Evolutionary conservation across 2,113 vertebrate genomes (phyloP).

Genomic region (Fregata magnificens): DNA sequence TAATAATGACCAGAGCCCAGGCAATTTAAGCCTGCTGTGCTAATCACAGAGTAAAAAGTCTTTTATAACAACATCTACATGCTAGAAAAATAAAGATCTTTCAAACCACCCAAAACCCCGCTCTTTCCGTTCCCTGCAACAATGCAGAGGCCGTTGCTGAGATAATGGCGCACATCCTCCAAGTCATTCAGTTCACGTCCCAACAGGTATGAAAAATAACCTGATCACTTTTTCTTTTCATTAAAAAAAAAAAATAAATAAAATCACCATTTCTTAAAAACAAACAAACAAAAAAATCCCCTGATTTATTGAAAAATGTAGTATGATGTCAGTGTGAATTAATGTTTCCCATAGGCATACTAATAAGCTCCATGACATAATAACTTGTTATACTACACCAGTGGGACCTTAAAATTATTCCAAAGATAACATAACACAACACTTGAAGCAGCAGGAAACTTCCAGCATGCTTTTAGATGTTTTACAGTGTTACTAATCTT

Average conservation of each 20-base stretch:
- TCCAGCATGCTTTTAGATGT: conserved; percentile 86
- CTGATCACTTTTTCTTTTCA: conserved; percentile 34
- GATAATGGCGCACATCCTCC: not conserved
- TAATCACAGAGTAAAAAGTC: conserved; percentile 67
- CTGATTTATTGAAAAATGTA: conserved; percentile 71
- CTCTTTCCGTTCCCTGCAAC: conserved; percentile 38
- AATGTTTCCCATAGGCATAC: conserved; percentile 78
- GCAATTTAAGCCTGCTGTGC: conserved; percentile 73
- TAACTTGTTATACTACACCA: conserved; percentile 78
- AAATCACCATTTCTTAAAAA: conserved; percentile 35
- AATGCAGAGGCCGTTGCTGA: not conserved
- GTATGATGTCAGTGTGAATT: conserved; percentile 78
- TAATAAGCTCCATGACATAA: conserved; percentile 85
- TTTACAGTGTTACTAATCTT: conserved; percentile 86
- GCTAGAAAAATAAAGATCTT: conserved; percentile 69
- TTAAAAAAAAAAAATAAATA: no score
- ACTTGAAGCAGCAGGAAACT: conserved; percentile 85
- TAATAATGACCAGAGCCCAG: conserved; percentile 70
- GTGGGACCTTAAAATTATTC: conserved; percentile 82
- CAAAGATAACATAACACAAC: conserved; percentile 90
- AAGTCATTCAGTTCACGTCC: not conserved
- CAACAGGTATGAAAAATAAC: conserved; percentile 20
- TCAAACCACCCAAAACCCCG: conserved; percentile 31
- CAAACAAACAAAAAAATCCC: conserved; percentile 11
- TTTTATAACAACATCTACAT: conserved; percentile 67